Conservation (phyloP, 2,888 invertebrate genomes). For the Steromphala cineraria region DNA sequence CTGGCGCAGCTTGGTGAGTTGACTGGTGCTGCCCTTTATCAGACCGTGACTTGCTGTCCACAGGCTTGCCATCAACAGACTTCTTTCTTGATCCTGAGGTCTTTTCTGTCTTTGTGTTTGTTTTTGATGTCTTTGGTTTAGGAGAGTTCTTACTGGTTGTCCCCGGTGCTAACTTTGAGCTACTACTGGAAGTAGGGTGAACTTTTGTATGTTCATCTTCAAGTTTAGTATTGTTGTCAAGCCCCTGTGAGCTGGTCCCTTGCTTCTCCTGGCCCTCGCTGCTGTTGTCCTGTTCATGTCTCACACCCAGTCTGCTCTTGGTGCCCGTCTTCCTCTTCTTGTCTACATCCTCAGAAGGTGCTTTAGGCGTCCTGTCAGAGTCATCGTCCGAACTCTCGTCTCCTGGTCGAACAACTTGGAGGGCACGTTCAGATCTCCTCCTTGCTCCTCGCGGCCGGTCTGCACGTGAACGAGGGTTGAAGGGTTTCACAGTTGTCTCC, state of each 20-base stretch:
- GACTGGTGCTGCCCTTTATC: neutral
- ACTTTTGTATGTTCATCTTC: neutral
- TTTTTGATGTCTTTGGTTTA: neutral
- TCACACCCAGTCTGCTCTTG: slow-evolving; percentile 35
- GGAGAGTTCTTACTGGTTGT: neutral
- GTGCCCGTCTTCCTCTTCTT: slow-evolving; percentile 39
- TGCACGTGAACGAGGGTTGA: neutral
- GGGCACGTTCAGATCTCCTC: neutral
- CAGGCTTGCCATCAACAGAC: neutral
- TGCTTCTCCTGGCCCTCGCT: slow-evolving; percentile 18
- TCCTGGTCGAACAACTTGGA: neutral
- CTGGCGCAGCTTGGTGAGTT: neutral
- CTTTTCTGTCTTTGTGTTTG: neutral
- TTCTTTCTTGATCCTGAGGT: neutral
- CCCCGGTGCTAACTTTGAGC: neutral
- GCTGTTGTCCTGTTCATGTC: slow-evolving; percentile 20
- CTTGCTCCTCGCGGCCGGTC: neutral
- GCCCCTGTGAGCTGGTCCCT: neutral
- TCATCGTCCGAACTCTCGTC: neutral
- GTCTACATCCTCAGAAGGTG: neutral
- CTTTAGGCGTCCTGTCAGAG: neutral
- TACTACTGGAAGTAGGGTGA: neutral
- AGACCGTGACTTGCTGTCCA: neutral
- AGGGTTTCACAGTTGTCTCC: neutral
- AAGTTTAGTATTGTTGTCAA: neutral